Evolutionary conservation across 2,113 vertebrate genomes (phyloP).

Genomic region (Chloropsis hardwickii): DNA sequence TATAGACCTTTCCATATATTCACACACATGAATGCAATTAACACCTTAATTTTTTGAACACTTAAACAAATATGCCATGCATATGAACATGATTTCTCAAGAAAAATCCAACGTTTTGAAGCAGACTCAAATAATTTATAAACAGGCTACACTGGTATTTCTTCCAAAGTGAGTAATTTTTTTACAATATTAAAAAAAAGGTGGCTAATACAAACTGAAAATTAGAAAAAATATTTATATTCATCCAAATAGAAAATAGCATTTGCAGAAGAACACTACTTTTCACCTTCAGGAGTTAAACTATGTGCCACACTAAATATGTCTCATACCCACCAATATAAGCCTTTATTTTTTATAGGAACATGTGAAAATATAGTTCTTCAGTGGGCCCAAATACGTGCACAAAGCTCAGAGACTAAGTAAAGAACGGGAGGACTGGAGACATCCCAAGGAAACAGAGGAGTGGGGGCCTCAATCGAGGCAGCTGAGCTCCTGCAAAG

Average conservation of each 20-base stretch:
- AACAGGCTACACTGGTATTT: neutral
- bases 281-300: neutral
- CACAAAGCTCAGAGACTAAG: neutral
- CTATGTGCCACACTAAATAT: neutral
- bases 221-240: neutral
- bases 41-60: neutral
- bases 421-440: neutral
- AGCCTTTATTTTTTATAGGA: neutral
- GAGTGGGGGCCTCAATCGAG: neutral
- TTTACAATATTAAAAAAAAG: neutral
- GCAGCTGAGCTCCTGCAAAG: neutral
- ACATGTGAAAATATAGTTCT: neutral
- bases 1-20: constrained; percentile 3
- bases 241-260: neutral
- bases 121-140: neutral
- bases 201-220: neutral
- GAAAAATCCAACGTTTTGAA: neutral
- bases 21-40: neutral
- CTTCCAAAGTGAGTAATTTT: neutral
- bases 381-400: neutral
- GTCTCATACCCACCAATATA: neutral
- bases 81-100: neutral
- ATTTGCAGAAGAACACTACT: neutral
- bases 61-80: neutral
- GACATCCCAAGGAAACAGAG: neutral